A percentile compares a stretch with the other conserved stretches of the same genome.
phyloP scores from a whole-genome alignment of 1,140 invertebrate genomes.

The Sinella curviseta region DNA sequence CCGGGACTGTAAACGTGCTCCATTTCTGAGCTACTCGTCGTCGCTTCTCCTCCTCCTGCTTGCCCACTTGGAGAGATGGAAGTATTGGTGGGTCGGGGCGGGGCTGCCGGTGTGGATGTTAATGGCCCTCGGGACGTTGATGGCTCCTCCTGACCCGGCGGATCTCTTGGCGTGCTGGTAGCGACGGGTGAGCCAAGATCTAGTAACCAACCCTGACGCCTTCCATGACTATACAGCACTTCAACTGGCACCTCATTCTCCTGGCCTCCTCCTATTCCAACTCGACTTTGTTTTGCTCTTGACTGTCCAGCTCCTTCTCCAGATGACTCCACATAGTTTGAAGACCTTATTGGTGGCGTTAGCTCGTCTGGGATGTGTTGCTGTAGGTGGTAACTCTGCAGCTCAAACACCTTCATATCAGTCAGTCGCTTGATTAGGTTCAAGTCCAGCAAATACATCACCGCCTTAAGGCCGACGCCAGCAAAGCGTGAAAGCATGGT shows the following conservation, averaged over 20 bases:
- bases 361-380: neutral
- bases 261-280: too few species aligned
- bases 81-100: too few species aligned
- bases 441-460: slow-evolving; percentile 33
- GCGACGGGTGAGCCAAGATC: neutral
- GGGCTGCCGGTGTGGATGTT: too few species aligned
- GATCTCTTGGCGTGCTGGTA: neutral
- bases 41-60: too few species aligned
- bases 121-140: neutral
- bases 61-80: too few species aligned
- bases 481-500: slow-evolving; percentile 38
- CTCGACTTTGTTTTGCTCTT: neutral
- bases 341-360: neutral
- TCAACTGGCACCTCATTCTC: too few species aligned
- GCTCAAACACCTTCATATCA: slow-evolving; percentile 44
- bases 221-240: too few species aligned
- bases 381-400: slow-evolving; percentile 20
- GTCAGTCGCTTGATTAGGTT: slow-evolving; percentile 35
- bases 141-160: neutral
- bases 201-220: neutral
- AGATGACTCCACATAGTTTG: too few species aligned
- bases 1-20: neutral
- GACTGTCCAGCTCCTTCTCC: neutral
- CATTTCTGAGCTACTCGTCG: too few species aligned
- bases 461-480: slow-evolving; percentile 29